These are phyloP conservation scores for Turnix velox DNA, from an alignment of 2,113 vertebrate species.

Conservation along the genomic window DNA sequence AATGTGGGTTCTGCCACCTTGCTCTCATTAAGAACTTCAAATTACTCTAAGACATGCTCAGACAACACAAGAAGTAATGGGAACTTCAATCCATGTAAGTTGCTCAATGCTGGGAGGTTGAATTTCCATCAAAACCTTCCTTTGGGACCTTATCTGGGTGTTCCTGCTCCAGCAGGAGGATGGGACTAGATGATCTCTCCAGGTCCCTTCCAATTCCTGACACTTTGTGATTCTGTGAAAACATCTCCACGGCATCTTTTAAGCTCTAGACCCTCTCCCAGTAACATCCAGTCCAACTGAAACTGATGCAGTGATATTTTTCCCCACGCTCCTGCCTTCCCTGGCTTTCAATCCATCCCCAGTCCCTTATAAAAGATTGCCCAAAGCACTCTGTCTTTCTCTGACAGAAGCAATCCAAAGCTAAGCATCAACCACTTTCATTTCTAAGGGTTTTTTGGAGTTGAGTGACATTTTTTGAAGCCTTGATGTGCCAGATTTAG, in stretches of 20 bases:
- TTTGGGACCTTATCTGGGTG: no score
- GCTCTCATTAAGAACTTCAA: not conserved
- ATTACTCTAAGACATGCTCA: not conserved
- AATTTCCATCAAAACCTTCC: not conserved
- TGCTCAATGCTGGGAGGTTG: not conserved
- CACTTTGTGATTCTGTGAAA: no score
- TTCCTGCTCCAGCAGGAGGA: no score
- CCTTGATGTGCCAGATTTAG: conserved; percentile 37
- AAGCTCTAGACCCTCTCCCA: not conserved
- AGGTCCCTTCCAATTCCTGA: no score
- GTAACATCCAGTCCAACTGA: not conserved
- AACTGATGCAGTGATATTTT: not conserved
- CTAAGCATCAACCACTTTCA: not conserved
- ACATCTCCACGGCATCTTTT: not conserved
- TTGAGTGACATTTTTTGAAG: not conserved
- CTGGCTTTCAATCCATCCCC: not conserved
- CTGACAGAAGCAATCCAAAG: not conserved
- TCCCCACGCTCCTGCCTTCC: not conserved
- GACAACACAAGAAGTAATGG: not conserved
- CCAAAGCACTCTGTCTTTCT: not conserved
- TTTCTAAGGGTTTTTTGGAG: not conserved
- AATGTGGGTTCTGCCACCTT: not conserved
- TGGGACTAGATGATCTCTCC: no score
- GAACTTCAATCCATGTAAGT: not conserved
- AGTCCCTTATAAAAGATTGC: not conserved